A percentile compares a stretch with the other conserved stretches of the same genome.
Evolutionary conservation across 2,888 invertebrate genomes (phyloP).

Genomic region (Melanophora roralis): DNA sequence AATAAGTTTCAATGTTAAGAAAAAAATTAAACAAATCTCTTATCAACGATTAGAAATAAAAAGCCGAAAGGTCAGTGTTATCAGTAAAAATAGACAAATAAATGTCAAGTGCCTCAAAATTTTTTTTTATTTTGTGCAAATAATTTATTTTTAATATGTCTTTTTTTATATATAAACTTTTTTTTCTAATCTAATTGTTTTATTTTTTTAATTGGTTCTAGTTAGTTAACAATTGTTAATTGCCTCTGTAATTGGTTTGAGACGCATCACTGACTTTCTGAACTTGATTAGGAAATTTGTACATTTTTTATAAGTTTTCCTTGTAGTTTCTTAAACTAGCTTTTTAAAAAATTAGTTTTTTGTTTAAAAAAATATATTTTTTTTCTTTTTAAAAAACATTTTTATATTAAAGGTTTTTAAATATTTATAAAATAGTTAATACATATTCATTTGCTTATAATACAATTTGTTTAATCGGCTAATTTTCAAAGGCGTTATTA

Average conservation of each 20-base stretch:
- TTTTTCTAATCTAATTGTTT: slow-evolving; percentile 40
- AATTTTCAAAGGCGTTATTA: slow-evolving; percentile 30
- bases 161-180: neutral
- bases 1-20: slow-evolving; percentile 48
- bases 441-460: neutral
- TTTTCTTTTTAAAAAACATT: too few species aligned
- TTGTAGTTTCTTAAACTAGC: neutral
- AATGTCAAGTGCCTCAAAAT: slow-evolving; percentile 14
- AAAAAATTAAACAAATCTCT: slow-evolving; percentile 3
- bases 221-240: slow-evolving; percentile 74
- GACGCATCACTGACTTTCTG: slow-evolving; percentile 67
- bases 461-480: slow-evolving; percentile 19
- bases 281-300: slow-evolving; percentile 21
- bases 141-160: neutral
- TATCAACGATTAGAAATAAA: slow-evolving; percentile 11
- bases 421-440: neutral
- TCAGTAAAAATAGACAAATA: slow-evolving; percentile 40
- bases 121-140: slow-evolving; percentile 2
- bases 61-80: slow-evolving; percentile 22
- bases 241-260: slow-evolving; percentile 74
- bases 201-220: slow-evolving; percentile 73
- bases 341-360: slow-evolving; percentile 29
- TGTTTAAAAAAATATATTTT: neutral
- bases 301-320: neutral
- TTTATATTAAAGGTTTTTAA: too few species aligned